Conservation (phyloP, 2,113 vertebrate species). For the Planiliza haematocheilus region DNA sequence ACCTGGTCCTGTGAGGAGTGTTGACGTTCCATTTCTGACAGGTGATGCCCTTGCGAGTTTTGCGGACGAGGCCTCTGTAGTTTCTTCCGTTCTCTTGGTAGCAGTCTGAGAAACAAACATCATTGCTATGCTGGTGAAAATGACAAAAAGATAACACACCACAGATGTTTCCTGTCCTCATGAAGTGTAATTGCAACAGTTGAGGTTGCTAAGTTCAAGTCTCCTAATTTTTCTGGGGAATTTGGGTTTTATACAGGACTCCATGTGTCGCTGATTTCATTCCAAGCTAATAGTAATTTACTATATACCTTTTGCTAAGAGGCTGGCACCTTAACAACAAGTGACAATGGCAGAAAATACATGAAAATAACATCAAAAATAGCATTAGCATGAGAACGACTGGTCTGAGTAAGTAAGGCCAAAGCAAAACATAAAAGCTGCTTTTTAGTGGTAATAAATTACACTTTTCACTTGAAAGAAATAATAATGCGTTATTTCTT, state of each 20-base stretch:
- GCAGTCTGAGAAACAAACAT: slow-evolving; percentile 84
- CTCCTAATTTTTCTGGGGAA: neutral
- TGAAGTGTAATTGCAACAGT: neutral
- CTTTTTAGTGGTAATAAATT: neutral
- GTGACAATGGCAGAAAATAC: no score
- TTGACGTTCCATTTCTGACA: slow-evolving; percentile 92
- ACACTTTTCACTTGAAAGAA: no score
- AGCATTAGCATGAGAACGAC: no score
- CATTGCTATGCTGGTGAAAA: neutral
- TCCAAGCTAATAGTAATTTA: no score
- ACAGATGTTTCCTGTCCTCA: neutral
- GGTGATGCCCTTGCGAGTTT: slow-evolving; percentile 93
- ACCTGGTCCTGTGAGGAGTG: slow-evolving; percentile 89
- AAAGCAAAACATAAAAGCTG: neutral
- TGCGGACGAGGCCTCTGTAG: slow-evolving; percentile 89
- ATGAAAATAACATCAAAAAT: no score
- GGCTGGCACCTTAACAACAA: no score
- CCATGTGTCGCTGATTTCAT: neutral
- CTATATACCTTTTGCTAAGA: no score
- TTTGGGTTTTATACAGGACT: no score
- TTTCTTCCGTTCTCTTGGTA: slow-evolving; percentile 88
- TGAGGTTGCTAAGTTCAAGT: neutral
- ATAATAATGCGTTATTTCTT: no score
- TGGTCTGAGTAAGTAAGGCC: no score
- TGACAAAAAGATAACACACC: slow-evolving; percentile 3